A percentile compares a stretch with the other conserved stretches of the same genome.
These are phyloP conservation scores for Ormyrus thymus DNA, from an alignment of 2,888 invertebrate genomes.

Conservation along the genomic window DNA sequence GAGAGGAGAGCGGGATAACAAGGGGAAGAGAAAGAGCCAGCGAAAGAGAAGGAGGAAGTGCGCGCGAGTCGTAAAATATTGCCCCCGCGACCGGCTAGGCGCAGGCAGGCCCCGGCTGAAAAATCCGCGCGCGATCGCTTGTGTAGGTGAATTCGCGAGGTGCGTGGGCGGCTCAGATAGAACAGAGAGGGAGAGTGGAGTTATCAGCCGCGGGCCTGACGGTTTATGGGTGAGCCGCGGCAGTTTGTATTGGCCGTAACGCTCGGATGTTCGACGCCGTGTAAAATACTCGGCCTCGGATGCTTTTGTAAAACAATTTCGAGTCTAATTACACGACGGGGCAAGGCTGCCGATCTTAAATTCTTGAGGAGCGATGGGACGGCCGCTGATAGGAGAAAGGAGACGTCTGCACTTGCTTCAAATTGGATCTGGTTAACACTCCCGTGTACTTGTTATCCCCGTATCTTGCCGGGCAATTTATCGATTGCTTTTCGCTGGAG, in stretches of 20 bases:
- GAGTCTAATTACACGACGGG: slow-evolving; percentile 5
- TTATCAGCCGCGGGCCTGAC: slow-evolving; percentile 6
- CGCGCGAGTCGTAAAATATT: slow-evolving; percentile 39
- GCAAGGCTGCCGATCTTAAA: background rate
- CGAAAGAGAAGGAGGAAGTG: slow-evolving; percentile 53
- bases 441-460: too few relatives aligned
- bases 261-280: background rate
- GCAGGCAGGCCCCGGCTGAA: background rate
- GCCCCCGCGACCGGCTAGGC: background rate
- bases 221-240: slow-evolving; percentile 19
- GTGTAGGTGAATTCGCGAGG: background rate
- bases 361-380: background rate
- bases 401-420: too few relatives aligned
- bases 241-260: slow-evolving; percentile 9
- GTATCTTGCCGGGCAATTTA: too few relatives aligned
- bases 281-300: background rate
- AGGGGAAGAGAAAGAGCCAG: slow-evolving; percentile 38
- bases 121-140: background rate
- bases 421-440: too few relatives aligned
- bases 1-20: slow-evolving; percentile 30
- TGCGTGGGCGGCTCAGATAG: background rate
- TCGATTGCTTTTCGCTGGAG: too few relatives aligned
- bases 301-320: background rate
- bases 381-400: too few relatives aligned
- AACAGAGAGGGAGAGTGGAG: slow-evolving; percentile 2